Conservation (phyloP, 2,113 vertebrate genomes). For the Gulo gulo region DNA sequence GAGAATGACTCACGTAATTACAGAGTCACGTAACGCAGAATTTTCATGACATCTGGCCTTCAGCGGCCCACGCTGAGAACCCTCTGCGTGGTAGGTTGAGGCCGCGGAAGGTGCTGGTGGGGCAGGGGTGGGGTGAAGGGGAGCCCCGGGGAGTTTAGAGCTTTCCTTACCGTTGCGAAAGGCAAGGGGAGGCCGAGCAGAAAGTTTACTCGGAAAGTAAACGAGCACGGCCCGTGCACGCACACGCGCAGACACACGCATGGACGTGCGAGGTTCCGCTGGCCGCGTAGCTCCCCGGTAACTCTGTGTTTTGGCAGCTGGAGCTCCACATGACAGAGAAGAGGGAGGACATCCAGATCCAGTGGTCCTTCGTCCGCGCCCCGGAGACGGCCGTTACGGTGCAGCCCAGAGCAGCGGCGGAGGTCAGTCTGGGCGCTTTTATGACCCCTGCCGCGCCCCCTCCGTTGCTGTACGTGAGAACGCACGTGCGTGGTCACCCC, state of each 20-base stretch:
- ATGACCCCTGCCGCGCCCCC: accelerated
- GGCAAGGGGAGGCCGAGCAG: neutral
- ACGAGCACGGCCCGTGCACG: neutral
- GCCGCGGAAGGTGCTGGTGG: neutral
- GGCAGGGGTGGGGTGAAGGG: neutral
- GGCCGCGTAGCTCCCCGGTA: neutral
- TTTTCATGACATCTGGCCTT: neutral
- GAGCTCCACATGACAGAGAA: constrained; percentile 89
- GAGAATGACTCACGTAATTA: too few species aligned
- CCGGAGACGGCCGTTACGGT: constrained; percentile 78
- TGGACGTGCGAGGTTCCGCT: neutral
- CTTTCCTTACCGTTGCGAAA: neutral
- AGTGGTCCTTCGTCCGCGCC: constrained; percentile 84
- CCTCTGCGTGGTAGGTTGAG: neutral
- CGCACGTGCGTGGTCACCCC: accelerated
- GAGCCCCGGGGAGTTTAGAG: neutral
- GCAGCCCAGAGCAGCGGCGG: constrained; percentile 70
- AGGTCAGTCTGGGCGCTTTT: constrained; percentile 76
- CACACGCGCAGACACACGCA: neutral
- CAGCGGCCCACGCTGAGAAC: accelerated
- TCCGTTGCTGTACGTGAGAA: accelerated
- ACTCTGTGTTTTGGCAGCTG: constrained; percentile 83
- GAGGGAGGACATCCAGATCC: constrained; percentile 86
- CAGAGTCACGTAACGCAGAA: too few species aligned
- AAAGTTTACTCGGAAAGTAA: neutral